phyloP scores from a whole-genome alignment of 2,888 invertebrate species.

The Orchestes rusci region DNA sequence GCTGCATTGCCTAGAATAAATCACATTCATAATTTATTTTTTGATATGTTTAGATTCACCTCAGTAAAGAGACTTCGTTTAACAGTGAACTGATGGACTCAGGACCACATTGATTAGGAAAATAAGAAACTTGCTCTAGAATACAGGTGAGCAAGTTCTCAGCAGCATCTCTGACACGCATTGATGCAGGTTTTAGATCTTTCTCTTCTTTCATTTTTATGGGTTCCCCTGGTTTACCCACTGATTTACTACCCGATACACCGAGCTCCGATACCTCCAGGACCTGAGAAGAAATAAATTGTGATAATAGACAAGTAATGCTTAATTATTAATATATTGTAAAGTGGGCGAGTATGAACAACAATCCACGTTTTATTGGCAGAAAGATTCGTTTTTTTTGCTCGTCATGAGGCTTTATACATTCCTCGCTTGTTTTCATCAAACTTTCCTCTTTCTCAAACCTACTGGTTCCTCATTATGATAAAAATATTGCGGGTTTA shows the following conservation, averaged over 20 bases:
- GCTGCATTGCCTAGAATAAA: conserved; percentile 56
- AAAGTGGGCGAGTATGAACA: no score
- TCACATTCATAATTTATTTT: background rate
- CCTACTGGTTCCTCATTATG: no score
- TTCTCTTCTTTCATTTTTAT: conserved; percentile 93
- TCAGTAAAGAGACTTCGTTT: conserved; percentile 75
- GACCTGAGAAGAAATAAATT: conserved; percentile 34
- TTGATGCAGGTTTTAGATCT: conserved; percentile 92
- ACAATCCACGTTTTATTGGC: no score
- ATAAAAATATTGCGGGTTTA: no score
- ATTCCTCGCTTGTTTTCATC: no score
- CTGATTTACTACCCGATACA: conserved; percentile 89
- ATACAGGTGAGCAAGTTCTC: conserved; percentile 88
- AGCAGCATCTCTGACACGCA: conserved; percentile 95
- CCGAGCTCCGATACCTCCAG: conserved; percentile 96
- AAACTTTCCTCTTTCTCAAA: no score
- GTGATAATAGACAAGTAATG: no score
- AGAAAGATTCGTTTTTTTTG: no score
- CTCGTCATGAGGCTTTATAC: no score
- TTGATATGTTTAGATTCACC: conserved; percentile 6
- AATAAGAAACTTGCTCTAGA: conserved; percentile 83
- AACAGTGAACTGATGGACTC: conserved; percentile 79
- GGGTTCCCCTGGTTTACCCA: conserved; percentile 79
- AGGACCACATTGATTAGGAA: conserved; percentile 76
- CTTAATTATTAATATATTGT: no score